Percentiles rank a stretch among this genome's conserved stretches.
Conservation (phyloP, 1,140 invertebrate species). For the Trachelipus rathkii region DNA sequence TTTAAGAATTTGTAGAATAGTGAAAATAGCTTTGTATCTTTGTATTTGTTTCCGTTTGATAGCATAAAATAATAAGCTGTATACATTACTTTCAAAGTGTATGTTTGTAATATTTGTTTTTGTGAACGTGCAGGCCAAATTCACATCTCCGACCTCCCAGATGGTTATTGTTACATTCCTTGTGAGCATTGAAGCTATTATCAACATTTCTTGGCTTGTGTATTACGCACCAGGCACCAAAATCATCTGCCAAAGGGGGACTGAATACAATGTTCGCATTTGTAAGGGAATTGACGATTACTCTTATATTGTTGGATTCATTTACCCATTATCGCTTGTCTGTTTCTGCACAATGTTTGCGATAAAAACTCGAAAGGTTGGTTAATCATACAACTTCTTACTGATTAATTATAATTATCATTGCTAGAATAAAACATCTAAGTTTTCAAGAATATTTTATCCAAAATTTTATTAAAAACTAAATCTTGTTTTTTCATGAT, state of each 20-base stretch:
- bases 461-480: too few relatives aligned
- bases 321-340: constrained; percentile 59
- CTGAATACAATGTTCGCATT: constrained; percentile 50
- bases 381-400: not conserved
- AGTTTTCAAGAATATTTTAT: too few relatives aligned
- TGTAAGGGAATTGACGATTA: constrained; percentile 56
- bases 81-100: not conserved
- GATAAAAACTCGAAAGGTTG: constrained; percentile 63
- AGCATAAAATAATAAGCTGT: not conserved
- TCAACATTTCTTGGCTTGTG: constrained; percentile 56
- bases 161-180: constrained; percentile 56
- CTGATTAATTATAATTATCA: too few relatives aligned
- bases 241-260: constrained; percentile 51
- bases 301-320: constrained; percentile 56
- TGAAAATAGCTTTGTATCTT: too few relatives aligned
- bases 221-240: constrained; percentile 52
- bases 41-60: too few relatives aligned
- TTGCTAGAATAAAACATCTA: too few relatives aligned
- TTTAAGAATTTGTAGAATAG: too few relatives aligned
- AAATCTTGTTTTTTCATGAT: not conserved
- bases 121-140: constrained; percentile 47
- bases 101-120: not conserved
- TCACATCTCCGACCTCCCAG: constrained; percentile 56
- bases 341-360: constrained; percentile 67
- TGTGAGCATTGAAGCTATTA: constrained; percentile 55